Evolutionary conservation across 2,113 vertebrate species (phyloP), one percentile per base, ranked within the genome.

Genomic region (Callopanchax toddi): DNA sequence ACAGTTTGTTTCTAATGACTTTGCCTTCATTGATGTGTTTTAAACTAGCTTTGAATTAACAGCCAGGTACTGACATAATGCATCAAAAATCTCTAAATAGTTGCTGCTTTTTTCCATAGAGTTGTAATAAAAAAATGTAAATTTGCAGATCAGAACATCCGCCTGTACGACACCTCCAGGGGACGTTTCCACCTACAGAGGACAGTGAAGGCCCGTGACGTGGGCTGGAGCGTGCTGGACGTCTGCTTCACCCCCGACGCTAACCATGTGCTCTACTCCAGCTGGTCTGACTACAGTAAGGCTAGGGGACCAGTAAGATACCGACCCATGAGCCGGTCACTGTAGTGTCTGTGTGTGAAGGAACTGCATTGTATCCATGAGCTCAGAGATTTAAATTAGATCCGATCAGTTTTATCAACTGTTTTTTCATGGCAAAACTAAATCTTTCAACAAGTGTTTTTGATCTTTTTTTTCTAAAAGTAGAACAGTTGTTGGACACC

Each of bases 231-330:
- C 0, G 92, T 97, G 37, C 81, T 97, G 76, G 95, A 97, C 10
- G 95, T 96, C 46, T 94, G 94, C 85, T 97, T 97, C 79, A 95
- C 93, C 7, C 95, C 95, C 0, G 95, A 97, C 18, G 81, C 94
- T 0, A 85, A 82, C 5, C 89, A 93, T n/a, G 90, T 96, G 57
- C 93, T 96, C 8, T 96, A 96, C 71, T 97, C 95, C 85, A 97
- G 95, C 90, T 97, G 95, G 95, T 97, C 95, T 61, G 94, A 96
- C 89, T 96, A 96, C 89, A 92, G 92, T 93, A 91, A 92, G 91
- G 23, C 46, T 43, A 11, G 3, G 5, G 20, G 7, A 52, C 25
- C 56, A 26, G 7, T 26, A 26, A 21, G 29, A 32, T 32, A 4
- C 29, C 8, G 29, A 4, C 4, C 29, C 29, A 32, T 32, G 29